Conservation (phyloP, 2,797 vertebrate species). For the Catharus ustulatus region DNA sequence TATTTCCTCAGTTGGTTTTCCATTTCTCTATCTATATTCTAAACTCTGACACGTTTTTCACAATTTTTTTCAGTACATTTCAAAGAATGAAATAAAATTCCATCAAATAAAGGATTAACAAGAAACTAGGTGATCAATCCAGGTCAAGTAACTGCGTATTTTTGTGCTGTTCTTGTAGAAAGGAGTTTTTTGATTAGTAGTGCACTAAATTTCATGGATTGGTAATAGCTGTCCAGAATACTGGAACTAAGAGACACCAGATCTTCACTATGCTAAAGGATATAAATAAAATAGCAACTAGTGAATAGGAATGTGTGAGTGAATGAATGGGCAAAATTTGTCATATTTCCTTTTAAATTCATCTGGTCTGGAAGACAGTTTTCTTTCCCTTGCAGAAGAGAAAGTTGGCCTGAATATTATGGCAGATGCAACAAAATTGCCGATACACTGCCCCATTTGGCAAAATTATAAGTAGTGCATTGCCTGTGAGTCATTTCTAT, state of each 20-base stretch:
- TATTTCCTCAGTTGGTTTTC: neutral
- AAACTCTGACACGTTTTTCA: neutral
- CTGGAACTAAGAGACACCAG: neutral
- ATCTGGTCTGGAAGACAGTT: neutral
- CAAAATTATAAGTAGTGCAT: neutral
- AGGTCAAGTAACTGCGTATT: neutral
- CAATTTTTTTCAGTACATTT: neutral
- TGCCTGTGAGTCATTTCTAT: neutral
- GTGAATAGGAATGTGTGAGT: neutral
- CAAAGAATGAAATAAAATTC: neutral
- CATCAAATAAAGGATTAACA: neutral
- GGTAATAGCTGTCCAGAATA: neutral
- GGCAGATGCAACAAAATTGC: conserved; percentile 2
- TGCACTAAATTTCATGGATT: neutral
- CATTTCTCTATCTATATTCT: neutral
- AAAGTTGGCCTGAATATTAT: conserved; percentile 9
- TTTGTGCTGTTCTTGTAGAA: neutral
- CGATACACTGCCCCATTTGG: neutral
- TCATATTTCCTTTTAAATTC: neutral
- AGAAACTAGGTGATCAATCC: neutral
- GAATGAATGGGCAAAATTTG: neutral
- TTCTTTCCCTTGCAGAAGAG: neutral
- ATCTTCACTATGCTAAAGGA: neutral
- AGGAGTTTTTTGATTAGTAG: neutral
- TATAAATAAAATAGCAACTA: neutral